Base-by-base conservation (phyloP, 2,113 vertebrate genomes). In the Cyphomyrus discorhynchus region DNA sequence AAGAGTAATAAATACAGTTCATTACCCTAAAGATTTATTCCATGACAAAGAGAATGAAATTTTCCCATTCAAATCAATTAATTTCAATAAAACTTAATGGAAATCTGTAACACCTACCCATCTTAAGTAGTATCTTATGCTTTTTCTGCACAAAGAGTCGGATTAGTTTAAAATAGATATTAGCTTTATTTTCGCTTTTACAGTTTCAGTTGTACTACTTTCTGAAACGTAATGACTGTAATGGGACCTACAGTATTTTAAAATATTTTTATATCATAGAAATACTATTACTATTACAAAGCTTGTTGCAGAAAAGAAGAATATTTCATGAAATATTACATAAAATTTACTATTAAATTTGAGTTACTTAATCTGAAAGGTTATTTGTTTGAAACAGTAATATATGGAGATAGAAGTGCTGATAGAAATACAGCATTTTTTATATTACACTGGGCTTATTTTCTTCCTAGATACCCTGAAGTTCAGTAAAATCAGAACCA, bases 31-130 rank as follows among this genome's bases (percentile, higher is more conserved):
- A 86, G 89, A 90, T 90, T 86, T 77, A 87, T 90, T 66, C 45
- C 47, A n/a, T 74, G 56, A 74, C 27, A 77, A 39, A 42, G 27
- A 42, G 27, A 56, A 62, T 50, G 17, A 53, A 84, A 89, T 87
- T 77, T 86, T 86, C 27, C 45, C 50, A 87, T 87, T 87, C 62
- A 90, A 86, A 90, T 56, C 46, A 87, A 90, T 87, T 87, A 74
- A 90, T 87, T 89, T 85, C 39, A 89, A 86, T 86, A 56, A 89
- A 35, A 85, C 27, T 19, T 90, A 49, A 86, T 90, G 56, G 42
- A 87, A 62, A 70, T n/a, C n/a, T 56, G 31, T 74, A 62, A 52
- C 84, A 77, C 87, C 19, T 62, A 50, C n/a, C 62, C 84, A 77
- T 87, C 27, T 90, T 47, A 52, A n/a, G n/a, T 42, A 35, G 62